These are phyloP conservation scores for Drepana arcuata DNA, from an alignment of 1,140 invertebrate species.

Conservation along the genomic window DNA sequence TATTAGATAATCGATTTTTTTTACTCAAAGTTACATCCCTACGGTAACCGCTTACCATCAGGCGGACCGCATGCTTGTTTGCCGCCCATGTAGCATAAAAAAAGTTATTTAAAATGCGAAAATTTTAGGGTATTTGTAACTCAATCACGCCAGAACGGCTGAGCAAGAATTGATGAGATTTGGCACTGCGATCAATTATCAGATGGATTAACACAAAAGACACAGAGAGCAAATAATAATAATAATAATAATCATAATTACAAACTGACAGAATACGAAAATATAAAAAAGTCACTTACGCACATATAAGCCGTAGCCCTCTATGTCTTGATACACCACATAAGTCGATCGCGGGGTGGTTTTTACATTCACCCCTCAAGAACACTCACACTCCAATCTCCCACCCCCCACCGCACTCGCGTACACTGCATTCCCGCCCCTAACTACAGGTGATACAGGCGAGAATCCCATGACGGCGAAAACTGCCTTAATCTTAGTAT, in stretches of 20 bases:
- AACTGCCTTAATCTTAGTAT: constrained; percentile 63
- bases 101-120: no score
- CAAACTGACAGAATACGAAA: neutral
- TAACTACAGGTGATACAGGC: neutral
- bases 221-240: neutral
- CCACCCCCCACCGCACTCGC: constrained; percentile 9
- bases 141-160: no score
- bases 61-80: no score
- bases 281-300: constrained; percentile 17
- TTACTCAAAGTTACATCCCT: no score
- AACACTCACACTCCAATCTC: constrained; percentile 40
- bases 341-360: constrained; percentile 71
- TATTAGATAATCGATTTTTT: no score
- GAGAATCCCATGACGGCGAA: constrained; percentile 10
- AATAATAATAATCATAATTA: neutral
- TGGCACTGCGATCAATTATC: no score
- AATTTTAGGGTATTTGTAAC: no score
- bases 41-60: no score
- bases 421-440: constrained; percentile 3
- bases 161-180: no score
- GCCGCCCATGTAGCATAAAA: no score
- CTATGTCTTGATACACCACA: constrained; percentile 66
- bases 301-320: constrained; percentile 11
- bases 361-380: constrained; percentile 67
- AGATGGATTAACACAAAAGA: neutral